Evolutionary conservation across 2,113 vertebrate genomes (phyloP).

Genomic region (Candoia aspera): DNA sequence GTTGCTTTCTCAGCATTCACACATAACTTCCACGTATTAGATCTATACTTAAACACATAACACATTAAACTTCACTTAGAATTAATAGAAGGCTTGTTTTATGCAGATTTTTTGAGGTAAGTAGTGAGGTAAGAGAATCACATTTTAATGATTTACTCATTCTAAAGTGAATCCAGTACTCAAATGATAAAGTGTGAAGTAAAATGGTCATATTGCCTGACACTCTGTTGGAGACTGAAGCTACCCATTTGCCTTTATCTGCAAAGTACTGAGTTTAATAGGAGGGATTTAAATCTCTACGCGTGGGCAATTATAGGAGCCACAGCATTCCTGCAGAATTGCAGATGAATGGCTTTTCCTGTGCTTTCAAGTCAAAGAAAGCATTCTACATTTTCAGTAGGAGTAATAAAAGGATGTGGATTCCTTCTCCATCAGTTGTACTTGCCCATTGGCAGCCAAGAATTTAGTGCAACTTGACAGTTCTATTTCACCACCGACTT

Average conservation of each 20-base stretch:
- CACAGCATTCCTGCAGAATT: neutral
- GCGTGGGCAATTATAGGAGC: neutral
- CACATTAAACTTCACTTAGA: neutral
- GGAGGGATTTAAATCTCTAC: neutral
- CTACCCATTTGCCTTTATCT: neutral
- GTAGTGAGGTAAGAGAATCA: neutral
- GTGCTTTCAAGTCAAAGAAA: slow-evolving; percentile 22
- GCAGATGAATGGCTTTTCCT: slow-evolving; percentile 1
- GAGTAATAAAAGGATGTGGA: slow-evolving; percentile 25
- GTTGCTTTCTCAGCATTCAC: neutral
- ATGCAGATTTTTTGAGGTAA: neutral
- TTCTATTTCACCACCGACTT: slow-evolving; percentile 23
- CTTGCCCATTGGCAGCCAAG: slow-evolving; percentile 19
- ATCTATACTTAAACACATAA: neutral
- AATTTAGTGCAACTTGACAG: slow-evolving; percentile 16
- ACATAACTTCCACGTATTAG: neutral
- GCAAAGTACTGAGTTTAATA: neutral
- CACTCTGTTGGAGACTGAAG: neutral
- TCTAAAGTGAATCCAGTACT: neutral
- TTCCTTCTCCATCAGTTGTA: slow-evolving; percentile 25
- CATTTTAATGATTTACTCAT: neutral
- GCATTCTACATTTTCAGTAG: slow-evolving; percentile 28
- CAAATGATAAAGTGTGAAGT: neutral
- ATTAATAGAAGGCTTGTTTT: neutral
- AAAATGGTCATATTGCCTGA: neutral